phyloP scores from a whole-genome alignment of 2,113 vertebrate species.

The Corydoras sp. region DNA sequence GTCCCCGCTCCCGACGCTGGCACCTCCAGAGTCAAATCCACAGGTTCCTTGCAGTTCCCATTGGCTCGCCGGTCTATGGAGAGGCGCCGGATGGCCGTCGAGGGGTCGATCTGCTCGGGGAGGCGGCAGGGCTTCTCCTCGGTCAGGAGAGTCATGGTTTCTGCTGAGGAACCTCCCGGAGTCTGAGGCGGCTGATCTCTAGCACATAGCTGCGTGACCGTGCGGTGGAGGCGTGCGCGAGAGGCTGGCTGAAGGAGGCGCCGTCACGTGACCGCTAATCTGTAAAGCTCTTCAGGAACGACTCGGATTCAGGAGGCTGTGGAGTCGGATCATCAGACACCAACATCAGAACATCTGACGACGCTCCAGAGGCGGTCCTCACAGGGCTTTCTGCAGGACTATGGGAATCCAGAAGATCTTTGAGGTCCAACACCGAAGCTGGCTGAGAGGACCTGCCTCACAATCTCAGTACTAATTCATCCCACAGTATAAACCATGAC shows the following conservation, averaged over 20 bases:
- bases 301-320: background rate
- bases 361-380: too few relatives aligned
- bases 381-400: too few relatives aligned
- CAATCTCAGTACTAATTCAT: too few relatives aligned
- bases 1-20: slow-evolving; percentile 55
- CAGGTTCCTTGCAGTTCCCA: slow-evolving; percentile 46
- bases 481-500: too few relatives aligned
- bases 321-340: too few relatives aligned
- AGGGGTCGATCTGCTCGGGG: slow-evolving; percentile 44
- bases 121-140: slow-evolving; percentile 57
- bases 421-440: too few relatives aligned
- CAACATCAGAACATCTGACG: too few relatives aligned
- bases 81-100: slow-evolving; percentile 40
- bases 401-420: too few relatives aligned
- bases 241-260: slow-evolving; percentile 36
- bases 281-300: background rate
- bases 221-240: slow-evolving; percentile 31
- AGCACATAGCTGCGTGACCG: slow-evolving; percentile 58
- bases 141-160: slow-evolving; percentile 64
- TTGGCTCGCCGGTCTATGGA: slow-evolving; percentile 43
- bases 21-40: slow-evolving; percentile 28
- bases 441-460: too few relatives aligned
- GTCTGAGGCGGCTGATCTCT: slow-evolving; percentile 29
- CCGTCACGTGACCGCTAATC: slow-evolving; percentile 29
- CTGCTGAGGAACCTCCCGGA: background rate